These are phyloP conservation scores for Malurus splendens DNA, from an alignment of 2,797 vertebrate species.

Conservation along the genomic window DNA sequence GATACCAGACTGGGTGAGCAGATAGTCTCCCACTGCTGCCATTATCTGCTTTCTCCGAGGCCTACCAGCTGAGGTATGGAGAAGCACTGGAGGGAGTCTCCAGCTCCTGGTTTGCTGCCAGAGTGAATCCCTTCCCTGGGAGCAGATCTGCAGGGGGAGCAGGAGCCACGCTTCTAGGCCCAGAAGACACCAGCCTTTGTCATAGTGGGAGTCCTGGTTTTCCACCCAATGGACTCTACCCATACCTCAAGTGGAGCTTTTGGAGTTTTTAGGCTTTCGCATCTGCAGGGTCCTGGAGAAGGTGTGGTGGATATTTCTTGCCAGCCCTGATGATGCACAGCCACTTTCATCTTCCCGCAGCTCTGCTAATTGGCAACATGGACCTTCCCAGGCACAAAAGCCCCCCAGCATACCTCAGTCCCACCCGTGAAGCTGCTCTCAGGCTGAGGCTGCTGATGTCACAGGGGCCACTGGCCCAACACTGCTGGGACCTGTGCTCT, in stretches of 20 bases:
- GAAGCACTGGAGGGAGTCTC: neutral
- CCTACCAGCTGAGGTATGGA: neutral
- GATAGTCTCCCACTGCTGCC: neutral
- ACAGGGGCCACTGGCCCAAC: neutral
- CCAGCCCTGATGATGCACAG: neutral
- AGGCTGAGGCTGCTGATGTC: neutral
- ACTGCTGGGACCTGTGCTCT: neutral
- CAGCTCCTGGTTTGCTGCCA: neutral
- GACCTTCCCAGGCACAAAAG: neutral
- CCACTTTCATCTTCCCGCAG: neutral
- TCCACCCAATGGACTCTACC: neutral
- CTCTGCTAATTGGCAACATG: neutral
- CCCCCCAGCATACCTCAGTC: neutral
- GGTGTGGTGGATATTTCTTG: neutral
- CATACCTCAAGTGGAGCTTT: neutral
- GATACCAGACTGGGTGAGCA: neutral
- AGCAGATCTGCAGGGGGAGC: neutral
- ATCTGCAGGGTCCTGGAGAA: neutral
- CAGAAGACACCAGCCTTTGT: neutral
- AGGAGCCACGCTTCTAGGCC: neutral
- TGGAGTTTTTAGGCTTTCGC: neutral
- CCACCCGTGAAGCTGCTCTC: accelerated
- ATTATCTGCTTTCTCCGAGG: neutral
- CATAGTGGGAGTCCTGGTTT: neutral
- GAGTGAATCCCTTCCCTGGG: neutral